Base-by-base conservation (phyloP, 2,113 vertebrate species). In the Eonycteris spelaea region DNA sequence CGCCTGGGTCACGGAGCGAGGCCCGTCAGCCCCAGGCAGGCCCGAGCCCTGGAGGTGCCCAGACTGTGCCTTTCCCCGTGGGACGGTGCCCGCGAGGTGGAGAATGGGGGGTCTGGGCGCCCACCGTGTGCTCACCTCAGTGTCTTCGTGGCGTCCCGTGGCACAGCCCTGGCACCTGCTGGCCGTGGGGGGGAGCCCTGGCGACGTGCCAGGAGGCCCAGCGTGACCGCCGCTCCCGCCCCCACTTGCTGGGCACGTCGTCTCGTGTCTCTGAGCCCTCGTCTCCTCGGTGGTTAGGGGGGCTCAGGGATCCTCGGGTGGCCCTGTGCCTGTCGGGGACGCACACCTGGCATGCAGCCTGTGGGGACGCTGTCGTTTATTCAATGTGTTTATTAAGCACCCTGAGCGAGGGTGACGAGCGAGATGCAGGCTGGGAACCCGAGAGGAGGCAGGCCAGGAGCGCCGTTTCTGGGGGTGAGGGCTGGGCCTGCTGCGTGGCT, bases 331-430 rank as follows among this genome's bases (percentile, higher is more conserved):
- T 16, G 15, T 2, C 0, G 0, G 77, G 38, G 71, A 2, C 0
- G 1, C 13, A 2, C 11, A 5, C 7, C 30, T 0, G 6, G 30
- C 6, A 0, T 4, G 1, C 15, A 13, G 28, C 22, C 5, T 1
- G 65, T 9, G 1, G 33, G 4, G 8, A 5, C 22, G 16, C 3
- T 21, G 38, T 33, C 1, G 12, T 73, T 13, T 3, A 45, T 53
- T 43, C 12, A 4, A 1, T 3, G 24, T 38, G 53, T 43, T 43
- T 75, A 10, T 1, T 14, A 3, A 26, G 33, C 1, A 1, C 24
- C 87, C 65, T 4, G 55, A 24, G 5, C 18, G 6, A 53, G 8
- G 14, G 55, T 8, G 30, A 38, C 6, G 11, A 1, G 5, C 63
- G 26, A 19, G 53, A 6, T 0, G 22, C 38, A 5, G 51, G 38